Evolutionary conservation across 2,888 invertebrate genomes (phyloP), one percentile per base, ranked within the genome.

Genomic region (Drosophila cyrtoloma): DNA sequence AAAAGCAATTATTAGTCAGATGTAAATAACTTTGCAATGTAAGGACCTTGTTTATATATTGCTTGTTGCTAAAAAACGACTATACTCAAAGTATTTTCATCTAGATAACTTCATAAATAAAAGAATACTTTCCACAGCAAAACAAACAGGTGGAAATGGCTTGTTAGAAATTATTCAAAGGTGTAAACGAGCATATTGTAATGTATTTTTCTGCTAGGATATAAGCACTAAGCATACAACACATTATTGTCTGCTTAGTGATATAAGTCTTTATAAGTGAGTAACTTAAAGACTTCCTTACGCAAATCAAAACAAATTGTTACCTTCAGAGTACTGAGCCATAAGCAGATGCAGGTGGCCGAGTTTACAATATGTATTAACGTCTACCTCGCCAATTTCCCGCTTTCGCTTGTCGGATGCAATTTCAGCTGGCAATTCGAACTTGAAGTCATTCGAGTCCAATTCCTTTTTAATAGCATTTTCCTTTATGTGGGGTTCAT

Each of bases 241-340:
- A 39, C 19, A 33, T 33, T 35, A 35, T 14, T 35, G 35, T 35
- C 4, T 14, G 35, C 35, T 14, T 14, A 14, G 35, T 35, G 14
- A 35, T 35, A 35, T 35, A 35, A 14, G 5, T 3, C 16, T 37
- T 19, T 19, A 19, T 6, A 37, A 37, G 37, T 37, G 19, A 3
- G 6, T 1, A 19, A 19, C 37, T 37, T 6, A 37, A n/a, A 42
- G n/a, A n/a, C n/a, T 10, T n/a, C n/a, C 64, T 51, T 47, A 47
- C 26, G 7, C 14, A 47, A 47, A 51, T 10, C 22, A 50, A 30
- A 26, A 26, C 5, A 51, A 39, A 22, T 9, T 4, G 32, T 86
- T 94, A 99, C 99, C 98, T 97, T 99, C 98, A 37, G 96, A 95
- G 94, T 97, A 99, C 92, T 99, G 98, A 93, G 98, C 98, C 26